Base-by-base conservation (phyloP, 2,113 vertebrate genomes). In the Neoarius graeffei region DNA sequence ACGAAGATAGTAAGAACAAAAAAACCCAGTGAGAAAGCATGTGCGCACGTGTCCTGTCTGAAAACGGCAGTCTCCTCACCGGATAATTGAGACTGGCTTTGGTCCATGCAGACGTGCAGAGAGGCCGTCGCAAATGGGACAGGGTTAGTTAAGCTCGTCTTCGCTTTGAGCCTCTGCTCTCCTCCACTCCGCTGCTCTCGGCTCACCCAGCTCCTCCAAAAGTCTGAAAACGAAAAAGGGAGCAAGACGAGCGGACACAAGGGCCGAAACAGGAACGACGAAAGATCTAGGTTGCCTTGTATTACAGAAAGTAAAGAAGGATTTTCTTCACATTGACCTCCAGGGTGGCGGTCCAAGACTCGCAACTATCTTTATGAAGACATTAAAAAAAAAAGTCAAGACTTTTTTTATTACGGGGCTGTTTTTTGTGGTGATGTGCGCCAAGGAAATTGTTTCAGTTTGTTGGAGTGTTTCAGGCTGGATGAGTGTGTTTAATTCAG, bases 91-190 rank as follows among this genome's bases (percentile, higher is more conserved):
- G 60, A 25, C 42, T 74, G 42, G 84, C 76, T 85, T 66, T 81
- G 35, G 71, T 85, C 54, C 89, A 52, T 66, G 69, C 84, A 74
- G 54, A 56, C 30, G 6, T 74, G 35, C 59, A n/a, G 60, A 71
- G 64, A 71, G 30, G 9, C 59, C 30, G 62, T 19, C 60, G 64
- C 54, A 71, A 60, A 84, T 77, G 76, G 82, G 81, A 85, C 59
- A 35, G 27, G 64, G 5, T 69, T 69, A 86, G 77, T 86, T 86
- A 67, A 79, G 64, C 85, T 59, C 14, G 52, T 71, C 77, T 87
- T 69, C 5, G 77, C 64, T n/a, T 59, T 71, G 77, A 81, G 60
- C 74, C 50, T 27, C 85, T 20, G 85, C 27, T 57, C 20, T 56
- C 62, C n/a, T 42, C 9, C 35, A 17, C 60, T 52, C 35, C 19